These are phyloP conservation scores for Tinamus major DNA, from an alignment of 2,797 vertebrate genomes.

Conservation along the genomic window DNA sequence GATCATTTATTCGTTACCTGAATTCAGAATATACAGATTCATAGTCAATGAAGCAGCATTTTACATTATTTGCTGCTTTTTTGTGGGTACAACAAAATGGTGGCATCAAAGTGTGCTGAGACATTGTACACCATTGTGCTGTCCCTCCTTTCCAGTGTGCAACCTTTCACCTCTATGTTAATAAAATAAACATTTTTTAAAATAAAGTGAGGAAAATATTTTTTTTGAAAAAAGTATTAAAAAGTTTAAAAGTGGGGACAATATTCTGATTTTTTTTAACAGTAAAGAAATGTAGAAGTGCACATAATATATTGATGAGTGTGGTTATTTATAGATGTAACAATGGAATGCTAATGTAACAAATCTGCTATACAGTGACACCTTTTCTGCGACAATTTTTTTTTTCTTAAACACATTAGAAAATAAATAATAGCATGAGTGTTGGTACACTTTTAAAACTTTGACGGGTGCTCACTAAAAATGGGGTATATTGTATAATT, in stretches of 20 bases:
- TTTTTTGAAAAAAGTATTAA: conserved; percentile 74
- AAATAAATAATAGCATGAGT: not conserved
- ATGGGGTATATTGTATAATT: not conserved
- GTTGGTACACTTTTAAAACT: not conserved
- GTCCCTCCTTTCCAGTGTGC: conserved; percentile 52
- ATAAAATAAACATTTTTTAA: conserved; percentile 76
- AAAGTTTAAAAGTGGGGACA: conserved; percentile 41
- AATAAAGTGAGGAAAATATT: conserved; percentile 78
- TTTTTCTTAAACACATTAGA: not conserved
- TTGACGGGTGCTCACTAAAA: not conserved
- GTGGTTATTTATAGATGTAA: conserved; percentile 51
- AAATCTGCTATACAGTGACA: not conserved
- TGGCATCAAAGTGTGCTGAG: not conserved
- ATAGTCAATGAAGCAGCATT: conserved; percentile 5
- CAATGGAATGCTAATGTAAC: not conserved
- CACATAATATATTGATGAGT: conserved; percentile 17
- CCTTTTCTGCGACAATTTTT: conserved; percentile 5
- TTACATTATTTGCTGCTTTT: not conserved
- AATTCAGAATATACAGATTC: not conserved
- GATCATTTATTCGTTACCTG: not conserved
- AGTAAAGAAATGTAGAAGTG: conserved; percentile 67
- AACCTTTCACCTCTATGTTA: conserved; percentile 64
- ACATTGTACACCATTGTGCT: conserved; percentile 1
- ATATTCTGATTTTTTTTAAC: conserved; percentile 43
- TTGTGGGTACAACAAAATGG: not conserved